A percentile compares a stretch with the other conserved stretches of the same genome.
Conservation (phyloP, 23 tunicate species). For the Clavelina lepadiformis region DNA sequence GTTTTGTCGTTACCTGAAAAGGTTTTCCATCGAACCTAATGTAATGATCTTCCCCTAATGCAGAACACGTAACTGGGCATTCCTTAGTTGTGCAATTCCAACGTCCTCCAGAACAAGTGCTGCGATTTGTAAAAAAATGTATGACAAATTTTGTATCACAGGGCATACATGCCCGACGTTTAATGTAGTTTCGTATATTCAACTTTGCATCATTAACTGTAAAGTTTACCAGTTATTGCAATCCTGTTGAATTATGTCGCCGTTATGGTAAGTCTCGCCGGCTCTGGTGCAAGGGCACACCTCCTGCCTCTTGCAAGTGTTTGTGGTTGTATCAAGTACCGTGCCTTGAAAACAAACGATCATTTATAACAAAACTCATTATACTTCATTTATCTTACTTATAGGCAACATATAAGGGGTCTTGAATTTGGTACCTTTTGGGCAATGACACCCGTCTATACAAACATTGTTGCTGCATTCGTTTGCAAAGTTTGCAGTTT, state of each 20-base stretch:
- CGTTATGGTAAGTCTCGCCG: constrained; percentile 7
- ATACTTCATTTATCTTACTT: no score
- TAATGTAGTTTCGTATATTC: not conserved
- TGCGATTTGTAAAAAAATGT: not conserved
- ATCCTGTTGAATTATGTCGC: constrained; percentile 17
- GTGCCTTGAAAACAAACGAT: constrained; percentile 28
- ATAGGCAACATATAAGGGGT: no score
- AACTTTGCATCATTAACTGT: not conserved
- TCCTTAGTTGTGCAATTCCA: constrained; percentile 67
- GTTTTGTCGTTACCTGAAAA: constrained; percentile 38
- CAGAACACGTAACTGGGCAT: constrained; percentile 60
- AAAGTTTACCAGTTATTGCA: constrained; percentile 47
- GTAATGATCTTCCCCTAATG: constrained; percentile 81
- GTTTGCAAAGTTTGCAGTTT: constrained; percentile 18
- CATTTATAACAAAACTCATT: no score
- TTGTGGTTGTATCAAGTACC: constrained; percentile 6
- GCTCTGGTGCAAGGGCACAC: constrained; percentile 44
- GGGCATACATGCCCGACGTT: not conserved
- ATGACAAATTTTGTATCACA: not conserved
- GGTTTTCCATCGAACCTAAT: constrained; percentile 63
- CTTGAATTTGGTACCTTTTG: constrained; percentile 29
- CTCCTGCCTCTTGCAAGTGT: constrained; percentile 11
- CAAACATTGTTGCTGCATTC: constrained; percentile 40
- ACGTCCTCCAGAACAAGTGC: constrained; percentile 41
- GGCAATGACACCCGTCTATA: constrained; percentile 81